Base-by-base conservation (phyloP, 2,797 vertebrate species). In the Pogoniulus pusillus region DNA sequence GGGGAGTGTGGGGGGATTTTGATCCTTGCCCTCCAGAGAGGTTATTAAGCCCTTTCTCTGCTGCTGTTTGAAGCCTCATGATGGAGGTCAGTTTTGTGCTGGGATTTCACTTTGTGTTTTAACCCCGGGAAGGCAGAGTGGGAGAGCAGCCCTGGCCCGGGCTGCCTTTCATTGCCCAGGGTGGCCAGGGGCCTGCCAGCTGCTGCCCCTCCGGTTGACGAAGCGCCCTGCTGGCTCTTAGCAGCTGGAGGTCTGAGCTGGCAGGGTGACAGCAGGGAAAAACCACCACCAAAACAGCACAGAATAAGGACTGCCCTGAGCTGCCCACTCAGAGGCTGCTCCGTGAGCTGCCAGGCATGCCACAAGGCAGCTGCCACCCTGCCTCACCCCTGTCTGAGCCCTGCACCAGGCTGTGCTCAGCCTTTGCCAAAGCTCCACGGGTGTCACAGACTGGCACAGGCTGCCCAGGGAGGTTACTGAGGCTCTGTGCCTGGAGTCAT, bases 1-100 rank as follows among this genome's bases (percentile, higher is more conserved):
- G 65, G 20, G 15, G n/a, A 66, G 27, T 4, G 43, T 18, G 60
- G 22, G 15, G 41, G 16, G 41, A n/a, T 73, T 82, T 82, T 0
- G 1, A 29, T 19, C 57, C 30, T 69, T 60, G 18, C 81, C 19
- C 60, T 57, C 2, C 2, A 75, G 79, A 34, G 39, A 83, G 15
- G 14, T 43, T 7, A 27, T 70, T 70, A 43, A 80, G 71, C 34
- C 29, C 64, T 93, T 76, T 68, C 69, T 80, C 58, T 62, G 49
- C 65, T 43, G 64, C 20, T 64, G 45, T 76, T 74, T 73, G 81
- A 86, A 94, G 65, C 41, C 81, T 87, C 74, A 30, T 47, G 88
- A 55, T 74, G 49, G 16, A 69, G 87, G 20, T 37, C 47, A 62
- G 58, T 62, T 53, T 70, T 37, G 69, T 74, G 66, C 62, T 55